Evolutionary conservation across 2,888 invertebrate species (phyloP).

Genomic region (Dicyrtoma fusca): DNA sequence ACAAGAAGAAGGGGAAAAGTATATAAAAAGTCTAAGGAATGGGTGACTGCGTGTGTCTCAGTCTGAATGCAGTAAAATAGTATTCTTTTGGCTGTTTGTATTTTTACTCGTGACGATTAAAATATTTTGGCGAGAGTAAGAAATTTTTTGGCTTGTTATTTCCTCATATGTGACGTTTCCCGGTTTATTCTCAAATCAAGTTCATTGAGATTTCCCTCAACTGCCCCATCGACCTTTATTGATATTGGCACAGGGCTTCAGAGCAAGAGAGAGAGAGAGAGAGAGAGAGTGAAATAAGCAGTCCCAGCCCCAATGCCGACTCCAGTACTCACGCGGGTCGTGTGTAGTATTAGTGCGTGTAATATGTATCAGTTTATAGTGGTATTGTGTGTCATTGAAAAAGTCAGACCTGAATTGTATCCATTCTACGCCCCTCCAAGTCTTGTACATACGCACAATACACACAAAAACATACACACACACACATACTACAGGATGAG

Average conservation of each 20-base stretch:
- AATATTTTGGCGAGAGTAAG: conserved; percentile 44
- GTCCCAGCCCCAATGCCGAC: not conserved
- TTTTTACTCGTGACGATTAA: conserved; percentile 35
- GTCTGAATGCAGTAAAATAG: not conserved
- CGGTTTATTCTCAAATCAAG: conserved; percentile 37
- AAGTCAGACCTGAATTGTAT: too few species aligned
- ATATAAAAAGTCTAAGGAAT: too few species aligned
- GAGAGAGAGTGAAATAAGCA: too few species aligned
- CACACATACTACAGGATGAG: not conserved
- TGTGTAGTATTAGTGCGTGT: too few species aligned
- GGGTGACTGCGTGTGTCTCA: conserved; percentile 7
- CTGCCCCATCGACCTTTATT: conserved; percentile 50
- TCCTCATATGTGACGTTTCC: conserved; percentile 41
- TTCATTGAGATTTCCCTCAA: conserved; percentile 44
- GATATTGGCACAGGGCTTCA: conserved; percentile 43
- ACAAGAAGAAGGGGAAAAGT: too few species aligned
- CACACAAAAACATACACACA: too few species aligned
- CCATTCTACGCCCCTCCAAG: too few species aligned
- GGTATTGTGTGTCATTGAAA: too few species aligned
- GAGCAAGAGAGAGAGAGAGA: too few species aligned
- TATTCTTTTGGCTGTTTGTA: conserved; percentile 18
- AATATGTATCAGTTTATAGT: too few species aligned
- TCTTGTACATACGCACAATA: too few species aligned
- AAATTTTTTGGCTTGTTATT: conserved; percentile 44
- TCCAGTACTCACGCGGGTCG: too few species aligned